Evolutionary conservation across 1,140 invertebrate genomes (phyloP).

Genomic region (Palaemon carinicauda): DNA sequence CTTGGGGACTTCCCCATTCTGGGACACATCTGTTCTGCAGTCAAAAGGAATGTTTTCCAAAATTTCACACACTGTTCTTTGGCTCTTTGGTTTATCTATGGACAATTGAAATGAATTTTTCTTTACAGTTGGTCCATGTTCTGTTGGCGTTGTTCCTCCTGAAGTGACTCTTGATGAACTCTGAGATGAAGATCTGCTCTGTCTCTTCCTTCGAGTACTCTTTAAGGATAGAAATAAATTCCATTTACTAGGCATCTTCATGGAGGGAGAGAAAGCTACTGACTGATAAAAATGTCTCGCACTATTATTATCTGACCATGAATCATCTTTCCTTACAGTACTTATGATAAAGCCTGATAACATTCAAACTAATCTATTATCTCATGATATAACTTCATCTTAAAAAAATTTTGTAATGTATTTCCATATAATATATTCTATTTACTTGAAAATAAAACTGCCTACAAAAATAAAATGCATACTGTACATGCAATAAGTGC

Average conservation of each 20-base stretch:
- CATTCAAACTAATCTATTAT: too few relatives aligned
- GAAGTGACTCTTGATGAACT: conserved; percentile 16
- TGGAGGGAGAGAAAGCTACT: too few relatives aligned
- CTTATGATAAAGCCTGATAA: too few relatives aligned
- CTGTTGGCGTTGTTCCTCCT: conserved; percentile 9
- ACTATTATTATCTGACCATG: not conserved
- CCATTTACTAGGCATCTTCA: not conserved
- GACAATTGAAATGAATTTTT: not conserved
- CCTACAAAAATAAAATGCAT: too few relatives aligned
- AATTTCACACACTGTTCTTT: not conserved
- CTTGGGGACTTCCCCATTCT: not conserved
- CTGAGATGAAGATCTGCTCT: conserved; percentile 29
- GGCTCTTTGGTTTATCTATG: not conserved
- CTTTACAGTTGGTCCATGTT: not conserved
- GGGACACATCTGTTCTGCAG: not conserved
- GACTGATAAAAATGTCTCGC: not conserved
- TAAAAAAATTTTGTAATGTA: too few relatives aligned
- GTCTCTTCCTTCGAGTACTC: conserved; percentile 23
- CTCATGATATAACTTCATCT: too few relatives aligned
- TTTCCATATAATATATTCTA: too few relatives aligned
- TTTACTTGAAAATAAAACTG: too few relatives aligned
- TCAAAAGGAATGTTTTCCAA: conserved; percentile 4
- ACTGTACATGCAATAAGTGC: too few relatives aligned
- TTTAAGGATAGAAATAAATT: not conserved
- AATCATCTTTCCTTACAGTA: too few relatives aligned